Percentiles rank a stretch among this genome's conserved stretches.
phyloP scores from a whole-genome alignment of 2,888 invertebrate genomes.

The Unio delphinus region DNA sequence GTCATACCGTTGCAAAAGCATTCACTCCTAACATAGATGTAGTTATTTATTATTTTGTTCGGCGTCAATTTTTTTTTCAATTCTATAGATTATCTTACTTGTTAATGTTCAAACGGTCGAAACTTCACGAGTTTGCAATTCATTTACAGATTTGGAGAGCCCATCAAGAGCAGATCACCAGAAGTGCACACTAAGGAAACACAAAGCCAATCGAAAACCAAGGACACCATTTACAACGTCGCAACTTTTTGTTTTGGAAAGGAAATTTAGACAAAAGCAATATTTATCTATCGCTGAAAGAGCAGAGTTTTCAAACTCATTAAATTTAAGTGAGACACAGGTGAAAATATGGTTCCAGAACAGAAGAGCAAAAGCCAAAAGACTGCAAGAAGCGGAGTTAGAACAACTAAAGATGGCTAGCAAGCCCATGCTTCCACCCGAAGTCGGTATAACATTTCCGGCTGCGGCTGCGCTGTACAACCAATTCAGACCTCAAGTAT shows the following conservation, averaged over 20 bases:
- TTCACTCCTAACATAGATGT: too few species aligned
- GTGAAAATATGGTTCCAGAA: conserved; percentile 65
- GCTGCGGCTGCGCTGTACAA: conserved; percentile 53
- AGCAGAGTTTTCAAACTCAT: conserved; percentile 92
- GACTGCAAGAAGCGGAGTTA: conserved; percentile 95
- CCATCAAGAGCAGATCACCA: conserved; percentile 58
- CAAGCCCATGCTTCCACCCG: conserved; percentile 80
- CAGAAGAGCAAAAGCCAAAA: conserved; percentile 89
- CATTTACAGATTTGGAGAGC: conserved; percentile 43
- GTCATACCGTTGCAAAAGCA: too few species aligned
- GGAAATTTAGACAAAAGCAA: conserved; percentile 94
- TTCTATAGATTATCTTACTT: too few species aligned
- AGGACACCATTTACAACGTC: conserved; percentile 97
- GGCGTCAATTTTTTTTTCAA: too few species aligned
- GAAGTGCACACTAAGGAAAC: conserved; percentile 82
- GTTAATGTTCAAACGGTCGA: too few species aligned
- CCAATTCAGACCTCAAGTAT: conserved; percentile 24
- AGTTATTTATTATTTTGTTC: too few species aligned
- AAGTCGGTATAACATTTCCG: conserved; percentile 57
- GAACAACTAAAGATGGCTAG: conserved; percentile 93
- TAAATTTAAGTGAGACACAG: conserved; percentile 93
- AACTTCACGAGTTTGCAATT: neutral
- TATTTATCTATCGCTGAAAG: conserved; percentile 95
- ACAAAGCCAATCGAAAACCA: conserved; percentile 95
- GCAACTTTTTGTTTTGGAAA: conserved; percentile 90